Evolutionary conservation across 2,113 vertebrate species (phyloP).

Genomic region (Poeciliopsis prolifica): DNA sequence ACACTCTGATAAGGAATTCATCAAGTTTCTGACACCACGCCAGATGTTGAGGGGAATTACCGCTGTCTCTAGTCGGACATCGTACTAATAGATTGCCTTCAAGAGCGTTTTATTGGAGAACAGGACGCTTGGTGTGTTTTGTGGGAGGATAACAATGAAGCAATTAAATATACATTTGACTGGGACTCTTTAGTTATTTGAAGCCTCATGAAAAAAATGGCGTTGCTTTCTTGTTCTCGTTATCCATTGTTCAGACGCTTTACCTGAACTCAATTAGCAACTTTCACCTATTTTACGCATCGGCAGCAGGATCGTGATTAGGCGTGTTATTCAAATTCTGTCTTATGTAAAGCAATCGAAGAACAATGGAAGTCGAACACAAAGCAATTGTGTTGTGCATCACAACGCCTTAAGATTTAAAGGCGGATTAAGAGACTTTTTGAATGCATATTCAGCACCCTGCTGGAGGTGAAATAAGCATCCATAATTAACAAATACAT

Average conservation of each 20-base stretch:
- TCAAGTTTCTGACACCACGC: conserved; percentile 74
- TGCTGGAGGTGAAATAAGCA: conserved; percentile 75
- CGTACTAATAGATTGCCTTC: conserved; percentile 52
- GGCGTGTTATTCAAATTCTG: conserved; percentile 46
- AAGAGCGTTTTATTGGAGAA: conserved; percentile 9
- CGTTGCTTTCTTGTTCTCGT: neutral
- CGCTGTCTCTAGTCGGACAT: conserved; percentile 71
- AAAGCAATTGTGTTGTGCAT: conserved; percentile 75
- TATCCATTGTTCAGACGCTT: neutral
- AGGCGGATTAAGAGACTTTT: conserved; percentile 65
- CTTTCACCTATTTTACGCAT: conserved; percentile 40
- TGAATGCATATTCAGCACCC: conserved; percentile 75
- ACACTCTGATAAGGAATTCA: conserved; percentile 75
- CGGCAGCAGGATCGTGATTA: conserved; percentile 33
- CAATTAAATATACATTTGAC: conserved; percentile 2
- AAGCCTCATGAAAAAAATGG: neutral
- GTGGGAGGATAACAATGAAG: neutral
- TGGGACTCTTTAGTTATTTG: neutral
- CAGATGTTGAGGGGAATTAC: conserved; percentile 78
- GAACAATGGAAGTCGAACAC: conserved; percentile 68
- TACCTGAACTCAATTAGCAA: neutral
- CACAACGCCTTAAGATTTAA: conserved; percentile 62
- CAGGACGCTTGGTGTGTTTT: conserved; percentile 6
- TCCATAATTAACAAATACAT: conserved; percentile 52
- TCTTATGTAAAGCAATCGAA: conserved; percentile 50